A percentile compares a stretch with the other conserved stretches of the same genome.
These are phyloP conservation scores for Steatornis caripensis DNA, from an alignment of 2,113 vertebrate species.

Conservation along the genomic window DNA sequence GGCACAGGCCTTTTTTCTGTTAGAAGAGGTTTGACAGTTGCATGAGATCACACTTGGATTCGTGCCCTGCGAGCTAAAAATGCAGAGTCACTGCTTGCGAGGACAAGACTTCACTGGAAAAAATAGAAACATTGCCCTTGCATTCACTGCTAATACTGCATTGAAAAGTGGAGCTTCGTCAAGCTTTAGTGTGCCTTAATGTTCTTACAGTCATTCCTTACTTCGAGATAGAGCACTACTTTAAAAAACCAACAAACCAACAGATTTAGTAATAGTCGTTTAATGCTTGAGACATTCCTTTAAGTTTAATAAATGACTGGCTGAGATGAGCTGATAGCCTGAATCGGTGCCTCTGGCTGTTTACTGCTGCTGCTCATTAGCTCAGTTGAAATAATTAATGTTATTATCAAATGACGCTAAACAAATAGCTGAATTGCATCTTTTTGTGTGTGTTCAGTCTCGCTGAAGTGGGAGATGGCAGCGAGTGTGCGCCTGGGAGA, in stretches of 20 bases:
- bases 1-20: slow-evolving; percentile 21
- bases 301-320: background rate
- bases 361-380: slow-evolving; percentile 1
- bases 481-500: fast-evolving
- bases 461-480: background rate
- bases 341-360: background rate
- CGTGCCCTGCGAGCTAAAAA: slow-evolving; percentile 36
- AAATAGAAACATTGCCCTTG: slow-evolving; percentile 45
- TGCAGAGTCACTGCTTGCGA: slow-evolving; percentile 59
- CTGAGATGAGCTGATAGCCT: background rate
- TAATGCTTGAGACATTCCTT: background rate
- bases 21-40: slow-evolving; percentile 52
- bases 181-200: background rate
- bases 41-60: slow-evolving; percentile 63
- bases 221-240: background rate
- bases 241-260: background rate
- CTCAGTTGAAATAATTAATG: slow-evolving; percentile 17
- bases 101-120: slow-evolving; percentile 31
- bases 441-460: background rate
- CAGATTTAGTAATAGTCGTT: background rate
- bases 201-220: background rate
- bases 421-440: background rate
- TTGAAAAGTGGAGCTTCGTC: background rate
- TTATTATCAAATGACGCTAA: background rate
- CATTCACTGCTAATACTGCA: slow-evolving; percentile 14